Percentiles rank a stretch among this genome's conserved stretches.
Conservation (phyloP, 1,140 invertebrate genomes). For the Bombus soroeensis region DNA sequence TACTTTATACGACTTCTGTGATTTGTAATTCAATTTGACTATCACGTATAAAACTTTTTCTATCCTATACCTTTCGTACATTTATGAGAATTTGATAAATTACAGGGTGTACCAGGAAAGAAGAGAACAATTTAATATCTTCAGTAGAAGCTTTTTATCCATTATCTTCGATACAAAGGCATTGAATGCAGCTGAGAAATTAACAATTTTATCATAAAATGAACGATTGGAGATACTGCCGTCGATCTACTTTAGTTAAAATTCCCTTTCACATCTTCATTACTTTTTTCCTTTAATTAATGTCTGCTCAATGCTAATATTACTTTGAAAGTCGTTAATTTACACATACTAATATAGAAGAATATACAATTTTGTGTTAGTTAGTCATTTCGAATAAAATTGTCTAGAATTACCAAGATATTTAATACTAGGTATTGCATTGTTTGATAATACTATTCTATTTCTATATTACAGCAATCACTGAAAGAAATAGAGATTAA, state of each 20-base stretch:
- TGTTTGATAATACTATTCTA: too few relatives aligned
- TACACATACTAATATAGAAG: background rate
- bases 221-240: background rate
- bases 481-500: background rate
- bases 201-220: background rate
- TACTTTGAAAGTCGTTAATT: too few relatives aligned
- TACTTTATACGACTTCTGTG: background rate
- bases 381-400: too few relatives aligned
- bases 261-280: background rate
- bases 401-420: too few relatives aligned
- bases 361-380: background rate
- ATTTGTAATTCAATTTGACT: background rate
- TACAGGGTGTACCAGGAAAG: background rate
- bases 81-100: constrained; percentile 1
- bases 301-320: background rate
- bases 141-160: constrained; percentile 2
- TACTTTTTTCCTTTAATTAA: background rate
- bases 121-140: background rate
- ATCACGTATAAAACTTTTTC: background rate
- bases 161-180: background rate
- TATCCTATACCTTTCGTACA: background rate
- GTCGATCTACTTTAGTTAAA: background rate
- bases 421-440: background rate
- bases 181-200: background rate
- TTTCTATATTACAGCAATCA: background rate